Evolutionary conservation across 1,140 invertebrate species (phyloP), one percentile per base, ranked within the genome.

Genomic region (Drosophila orosa): DNA sequence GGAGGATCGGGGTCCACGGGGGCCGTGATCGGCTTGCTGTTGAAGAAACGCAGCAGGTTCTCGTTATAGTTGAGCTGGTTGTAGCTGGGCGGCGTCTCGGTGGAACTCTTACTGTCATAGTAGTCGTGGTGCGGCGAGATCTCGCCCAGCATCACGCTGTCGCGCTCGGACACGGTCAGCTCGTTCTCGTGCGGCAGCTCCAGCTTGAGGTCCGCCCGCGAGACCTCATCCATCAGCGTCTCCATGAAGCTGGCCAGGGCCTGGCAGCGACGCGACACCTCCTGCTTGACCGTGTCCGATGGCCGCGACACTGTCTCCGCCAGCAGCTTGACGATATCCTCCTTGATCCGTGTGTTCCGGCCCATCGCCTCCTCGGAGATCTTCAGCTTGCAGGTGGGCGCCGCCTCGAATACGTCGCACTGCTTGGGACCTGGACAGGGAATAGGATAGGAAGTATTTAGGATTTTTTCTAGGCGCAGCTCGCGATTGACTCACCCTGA

Each of bases 41-140:
- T 95, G 92, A 97, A 97, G 92, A 97, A 97, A 78, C 96, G 94
- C 91, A 96, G 94, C 40, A 98, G 94, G 81, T 96, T 98, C 89
- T 97, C 96, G 85, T 96, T 96, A 90, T 97, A 97, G 92, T 97
- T 97, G 7, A 97, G 93, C 86, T 97, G 96, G 89, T 95, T 96
- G 92, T 97, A 97, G 80, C 96, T 97, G 6, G 96, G 95, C 27
- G 95, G 96, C 22, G 96, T 97, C 82, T 96, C 96, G 1, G 95
- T 95, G 19, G 96, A 97, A 5, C 95, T 96, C 92, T 96, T 96
- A 86, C 96, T 96, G 90, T 96, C 96, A 89, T 94, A 95, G 90
- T 87, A 89, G 58, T 97, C 96, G 82, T 96, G 96, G 91, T 97
- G 96, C 5, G 96, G 96, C 10, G 96, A 97, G 68, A 97, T 97